Evolutionary conservation across 2,888 invertebrate species (phyloP).

Genomic region (Ophioninae sp.): DNA sequence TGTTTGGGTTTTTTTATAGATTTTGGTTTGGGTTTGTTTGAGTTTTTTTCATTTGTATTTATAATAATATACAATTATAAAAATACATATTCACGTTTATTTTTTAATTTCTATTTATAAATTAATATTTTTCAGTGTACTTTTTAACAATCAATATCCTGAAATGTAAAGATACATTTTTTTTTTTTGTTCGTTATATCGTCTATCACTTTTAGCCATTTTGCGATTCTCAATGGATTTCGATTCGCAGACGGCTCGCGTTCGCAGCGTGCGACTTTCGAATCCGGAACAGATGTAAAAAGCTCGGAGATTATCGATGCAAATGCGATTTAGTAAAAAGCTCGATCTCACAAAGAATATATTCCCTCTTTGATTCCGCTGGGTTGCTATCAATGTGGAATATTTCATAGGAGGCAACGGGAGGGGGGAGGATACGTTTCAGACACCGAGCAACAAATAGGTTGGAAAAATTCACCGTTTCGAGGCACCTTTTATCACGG

Average conservation of each 20-base stretch:
- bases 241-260: background rate
- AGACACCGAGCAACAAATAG: conserved; percentile 20
- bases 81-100: too few species aligned
- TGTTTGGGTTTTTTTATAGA: too few species aligned
- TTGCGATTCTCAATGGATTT: conserved; percentile 10
- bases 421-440: background rate
- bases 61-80: too few species aligned
- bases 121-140: too few species aligned
- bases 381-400: conserved; percentile 3
- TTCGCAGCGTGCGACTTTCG: conserved; percentile 12
- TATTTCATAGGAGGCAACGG: conserved; percentile 1
- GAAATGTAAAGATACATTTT: too few species aligned
- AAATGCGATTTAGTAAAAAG: conserved; percentile 45
- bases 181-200: background rate
- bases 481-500: background rate
- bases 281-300: conserved; percentile 15
- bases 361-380: conserved; percentile 9
- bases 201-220: background rate
- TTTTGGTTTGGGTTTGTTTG: too few species aligned
- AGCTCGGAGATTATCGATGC: conserved; percentile 27
- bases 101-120: too few species aligned
- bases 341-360: conserved; percentile 40
- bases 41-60: too few species aligned
- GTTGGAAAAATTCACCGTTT: conserved; percentile 23
- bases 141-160: too few species aligned